Conservation (phyloP, 2,888 invertebrate genomes). For the Aporophyla nigra region DNA sequence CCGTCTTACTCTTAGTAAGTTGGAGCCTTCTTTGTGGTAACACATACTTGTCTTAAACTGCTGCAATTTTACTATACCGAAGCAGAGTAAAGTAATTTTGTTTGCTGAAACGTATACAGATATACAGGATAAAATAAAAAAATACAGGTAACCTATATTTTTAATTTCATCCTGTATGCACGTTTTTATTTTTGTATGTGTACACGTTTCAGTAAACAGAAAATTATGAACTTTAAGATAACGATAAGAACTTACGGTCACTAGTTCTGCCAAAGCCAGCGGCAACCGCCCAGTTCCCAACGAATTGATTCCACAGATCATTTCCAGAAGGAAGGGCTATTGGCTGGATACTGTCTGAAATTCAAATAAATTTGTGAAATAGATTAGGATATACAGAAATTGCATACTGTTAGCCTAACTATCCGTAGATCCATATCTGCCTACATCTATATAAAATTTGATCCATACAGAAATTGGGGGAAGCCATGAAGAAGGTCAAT, state of each 20-base stretch:
- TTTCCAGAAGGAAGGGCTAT: constrained; percentile 69
- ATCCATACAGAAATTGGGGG: background rate
- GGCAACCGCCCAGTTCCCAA: constrained; percentile 74
- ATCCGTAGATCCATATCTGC: background rate
- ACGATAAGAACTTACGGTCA: constrained; percentile 73
- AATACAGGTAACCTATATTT: no score
- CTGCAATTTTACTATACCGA: background rate
- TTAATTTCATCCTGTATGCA: no score
- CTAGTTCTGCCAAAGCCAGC: constrained; percentile 79
- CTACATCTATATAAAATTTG: background rate
- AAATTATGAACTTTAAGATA: background rate
- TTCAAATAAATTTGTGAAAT: background rate
- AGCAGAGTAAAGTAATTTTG: no score
- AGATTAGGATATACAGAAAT: no score
- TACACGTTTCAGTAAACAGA: no score
- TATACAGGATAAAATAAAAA: no score
- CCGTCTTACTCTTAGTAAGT: background rate
- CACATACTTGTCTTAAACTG: background rate
- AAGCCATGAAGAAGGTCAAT: background rate
- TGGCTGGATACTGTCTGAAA: constrained; percentile 75
- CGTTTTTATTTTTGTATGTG: no score
- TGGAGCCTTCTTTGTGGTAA: background rate
- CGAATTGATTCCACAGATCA: constrained; percentile 71
- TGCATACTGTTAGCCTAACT: background rate
- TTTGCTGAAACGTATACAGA: no score